phyloP scores from a whole-genome alignment of 2,888 invertebrate genomes.

The Pseudeuparius sepicola region DNA sequence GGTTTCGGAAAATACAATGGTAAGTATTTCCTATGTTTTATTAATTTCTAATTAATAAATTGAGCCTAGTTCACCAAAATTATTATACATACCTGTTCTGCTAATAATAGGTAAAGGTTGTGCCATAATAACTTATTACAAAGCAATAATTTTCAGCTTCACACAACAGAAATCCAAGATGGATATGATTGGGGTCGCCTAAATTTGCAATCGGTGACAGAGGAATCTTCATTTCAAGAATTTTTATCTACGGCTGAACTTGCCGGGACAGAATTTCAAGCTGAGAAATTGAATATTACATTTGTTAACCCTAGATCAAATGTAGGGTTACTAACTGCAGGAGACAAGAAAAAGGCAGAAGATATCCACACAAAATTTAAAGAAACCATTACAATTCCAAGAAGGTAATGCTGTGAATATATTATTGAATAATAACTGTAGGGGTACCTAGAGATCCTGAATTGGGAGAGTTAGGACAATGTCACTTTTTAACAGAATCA shows the following conservation, averaged over 20 bases:
- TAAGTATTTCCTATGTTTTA: constrained; percentile 33
- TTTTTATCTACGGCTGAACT: constrained; percentile 91
- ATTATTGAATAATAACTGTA: too few species aligned
- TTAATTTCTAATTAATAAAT: too few species aligned
- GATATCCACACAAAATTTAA: constrained; percentile 49
- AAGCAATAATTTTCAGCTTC: constrained; percentile 54
- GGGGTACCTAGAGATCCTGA: too few species aligned
- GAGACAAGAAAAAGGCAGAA: constrained; percentile 45
- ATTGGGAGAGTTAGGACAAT: too few species aligned
- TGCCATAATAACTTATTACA: too few species aligned
- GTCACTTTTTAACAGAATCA: too few species aligned
- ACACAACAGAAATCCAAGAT: constrained; percentile 81
- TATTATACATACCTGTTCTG: too few species aligned
- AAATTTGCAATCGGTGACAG: constrained; percentile 87
- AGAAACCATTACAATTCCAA: constrained; percentile 65
- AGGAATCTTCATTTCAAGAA: constrained; percentile 92
- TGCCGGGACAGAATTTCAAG: constrained; percentile 88
- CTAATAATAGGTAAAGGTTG: too few species aligned
- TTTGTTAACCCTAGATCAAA: constrained; percentile 56
- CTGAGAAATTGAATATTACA: constrained; percentile 78
- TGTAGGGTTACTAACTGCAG: constrained; percentile 49
- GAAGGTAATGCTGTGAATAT: too few species aligned
- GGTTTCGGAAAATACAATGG: constrained; percentile 65
- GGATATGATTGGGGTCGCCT: constrained; percentile 86
- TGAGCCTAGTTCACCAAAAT: too few species aligned